Base-by-base conservation (phyloP, 2,888 invertebrate genomes). In the Tenthredo amoena region DNA sequence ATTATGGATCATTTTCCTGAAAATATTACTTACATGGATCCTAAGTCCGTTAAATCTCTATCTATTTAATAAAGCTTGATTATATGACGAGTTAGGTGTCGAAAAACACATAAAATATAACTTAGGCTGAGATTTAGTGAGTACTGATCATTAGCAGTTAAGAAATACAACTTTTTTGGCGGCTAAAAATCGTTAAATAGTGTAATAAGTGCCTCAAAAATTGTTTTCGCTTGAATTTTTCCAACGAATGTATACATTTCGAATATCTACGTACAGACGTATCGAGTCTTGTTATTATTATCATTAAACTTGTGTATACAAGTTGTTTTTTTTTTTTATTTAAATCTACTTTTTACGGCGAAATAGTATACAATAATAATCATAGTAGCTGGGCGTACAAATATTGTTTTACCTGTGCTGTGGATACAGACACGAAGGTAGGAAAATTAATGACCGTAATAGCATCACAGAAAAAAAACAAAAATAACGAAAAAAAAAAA, bases 1-100 rank as follows among this genome's bases (percentile, higher is more conserved):
- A 95, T 96, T 47, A 94, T 96, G 89, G 96, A 96, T 89, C 93
- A 95, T 87, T 95, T 96, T 86, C 96, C 96, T 18, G 95, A 96
- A 91, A 96, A 96, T 87, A 95, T 96, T 77, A 95, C 92, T 0
- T 91, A 92, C 82, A 93, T 94, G 92, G 90, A 94, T 88, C 91
- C 92, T 5, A 86, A 74, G 21, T 84, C 74, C 2, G 65, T 81
- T 15, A 58, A 72, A 40, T 43, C 79, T 26, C 6, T 18, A 4
- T 37, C 81, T 65, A 26, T 85, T 21, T 34, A 65, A 18, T 10
- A 5, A 10, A 43, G 40, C 21, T 15, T 21, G n/a, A 37, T 26
- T 71, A 71, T n/a, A 18, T 15, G 71, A 37, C n/a, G 37, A 37
- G 2, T 37, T 34, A 4, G 15, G 31, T 34, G 37, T 5, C 9